Evolutionary conservation across 2,113 vertebrate genomes (phyloP).

Genomic region (Capreolus pygargus): DNA sequence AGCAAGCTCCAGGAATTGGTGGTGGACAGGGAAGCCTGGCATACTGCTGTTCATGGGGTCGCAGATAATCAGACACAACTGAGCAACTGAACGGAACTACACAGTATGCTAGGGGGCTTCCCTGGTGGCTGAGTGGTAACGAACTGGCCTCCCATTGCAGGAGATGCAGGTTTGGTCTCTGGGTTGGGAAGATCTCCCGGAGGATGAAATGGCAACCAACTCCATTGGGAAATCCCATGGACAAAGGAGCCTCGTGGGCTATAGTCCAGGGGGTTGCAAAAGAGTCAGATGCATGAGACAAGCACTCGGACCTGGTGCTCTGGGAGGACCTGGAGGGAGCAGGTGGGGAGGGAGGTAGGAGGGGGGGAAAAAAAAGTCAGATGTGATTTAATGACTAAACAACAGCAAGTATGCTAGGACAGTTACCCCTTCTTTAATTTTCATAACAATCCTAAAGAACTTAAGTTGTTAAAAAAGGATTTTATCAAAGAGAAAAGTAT

Average conservation of each 20-base stretch:
- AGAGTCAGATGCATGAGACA: not conserved
- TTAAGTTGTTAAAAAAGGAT: not conserved
- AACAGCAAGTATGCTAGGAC: not conserved
- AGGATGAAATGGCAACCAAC: not conserved
- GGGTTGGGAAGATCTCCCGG: not conserved
- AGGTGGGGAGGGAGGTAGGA: too few relatives aligned
- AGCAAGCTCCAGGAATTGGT: not conserved
- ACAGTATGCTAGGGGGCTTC: not conserved
- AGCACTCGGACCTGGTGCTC: too few relatives aligned
- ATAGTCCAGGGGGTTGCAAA: not conserved
- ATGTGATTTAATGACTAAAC: not conserved
- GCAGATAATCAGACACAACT: accelerated
- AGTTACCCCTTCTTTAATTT: not conserved
- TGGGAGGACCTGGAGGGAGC: too few relatives aligned
- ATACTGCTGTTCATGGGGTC: accelerated
- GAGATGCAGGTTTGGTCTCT: not conserved
- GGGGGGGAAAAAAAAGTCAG: not conserved
- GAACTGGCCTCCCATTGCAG: not conserved
- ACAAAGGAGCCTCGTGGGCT: not conserved
- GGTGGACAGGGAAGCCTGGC: not conserved
- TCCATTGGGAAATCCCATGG: not conserved
- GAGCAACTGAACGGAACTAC: not conserved
- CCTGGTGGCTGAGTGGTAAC: not conserved
- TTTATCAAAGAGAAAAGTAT: not conserved
- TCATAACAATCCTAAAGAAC: not conserved